These are phyloP conservation scores for pig (Sus scrofa) DNA, from an alignment of 2,113 vertebrate genomes.

Conservation along the genomic window T2T-Sscrofa CM000829.6:71327501-71328000, in stretches of 20 bases:
- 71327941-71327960: not conserved
- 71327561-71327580: slow-evolving; percentile 1
- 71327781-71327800: slow-evolving; percentile 92
- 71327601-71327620: not conserved
- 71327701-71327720: slow-evolving; percentile 78
- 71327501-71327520: slow-evolving; percentile 59
- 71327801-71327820: slow-evolving; percentile 38
- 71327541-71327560: slow-evolving; percentile 2
- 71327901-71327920: not conserved
- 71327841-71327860: not conserved
- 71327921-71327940: not conserved
- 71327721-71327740: slow-evolving; percentile 98
- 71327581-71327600: slow-evolving; percentile 14
- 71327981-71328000: not conserved
- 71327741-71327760: slow-evolving; percentile 97
- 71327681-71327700: slow-evolving; percentile 50
- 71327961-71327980: not conserved
- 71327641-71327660: not conserved
- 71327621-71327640: slow-evolving; percentile 35
- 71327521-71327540: slow-evolving; percentile 49
- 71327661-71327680: not conserved
- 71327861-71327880: not conserved
- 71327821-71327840: not conserved
- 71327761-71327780: slow-evolving; percentile 98
- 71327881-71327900: not conserved